phyloP scores from a whole-genome alignment of 2,797 vertebrate species.

The Gymnoscopelus braueri region DNA sequence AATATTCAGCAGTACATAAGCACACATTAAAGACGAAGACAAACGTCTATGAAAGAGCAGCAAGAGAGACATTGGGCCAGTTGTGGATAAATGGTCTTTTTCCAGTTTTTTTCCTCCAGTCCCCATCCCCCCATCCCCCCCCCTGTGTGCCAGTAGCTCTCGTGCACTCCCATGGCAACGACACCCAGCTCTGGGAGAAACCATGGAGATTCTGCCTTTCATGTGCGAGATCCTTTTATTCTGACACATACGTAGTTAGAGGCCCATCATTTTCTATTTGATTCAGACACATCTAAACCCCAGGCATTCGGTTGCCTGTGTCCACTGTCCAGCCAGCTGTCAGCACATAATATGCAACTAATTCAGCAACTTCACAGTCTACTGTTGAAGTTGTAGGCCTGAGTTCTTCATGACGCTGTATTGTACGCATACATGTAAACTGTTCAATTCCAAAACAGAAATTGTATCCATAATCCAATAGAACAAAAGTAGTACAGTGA shows the following conservation, averaged over 20 bases:
- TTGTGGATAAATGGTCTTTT: conserved; percentile 48
- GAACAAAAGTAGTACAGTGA: too few species aligned
- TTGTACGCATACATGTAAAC: too few species aligned
- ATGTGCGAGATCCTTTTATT: conserved; percentile 81
- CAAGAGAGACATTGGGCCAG: conserved; percentile 23
- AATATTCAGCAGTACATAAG: neutral
- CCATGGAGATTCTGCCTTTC: conserved; percentile 83
- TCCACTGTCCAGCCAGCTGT: conserved; percentile 41
- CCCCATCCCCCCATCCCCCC: too few species aligned
- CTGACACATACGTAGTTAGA: conserved; percentile 66
- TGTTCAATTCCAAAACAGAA: too few species aligned
- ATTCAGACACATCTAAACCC: conserved; percentile 57
- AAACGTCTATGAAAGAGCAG: neutral
- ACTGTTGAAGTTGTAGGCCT: too few species aligned
- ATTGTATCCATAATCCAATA: too few species aligned
- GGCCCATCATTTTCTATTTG: conserved; percentile 59
- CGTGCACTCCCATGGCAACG: conserved; percentile 81
- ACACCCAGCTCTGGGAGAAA: conserved; percentile 72
- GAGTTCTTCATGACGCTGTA: too few species aligned
- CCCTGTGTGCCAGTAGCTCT: conserved; percentile 45
- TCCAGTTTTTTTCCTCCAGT: conserved; percentile 42
- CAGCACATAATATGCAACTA: conserved; percentile 48
- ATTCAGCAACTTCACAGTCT: too few species aligned
- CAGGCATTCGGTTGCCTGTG: conserved; percentile 45
- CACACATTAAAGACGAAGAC: neutral